Base-by-base conservation (phyloP, 1,140 invertebrate species). In the Micrasema longulum region DNA sequence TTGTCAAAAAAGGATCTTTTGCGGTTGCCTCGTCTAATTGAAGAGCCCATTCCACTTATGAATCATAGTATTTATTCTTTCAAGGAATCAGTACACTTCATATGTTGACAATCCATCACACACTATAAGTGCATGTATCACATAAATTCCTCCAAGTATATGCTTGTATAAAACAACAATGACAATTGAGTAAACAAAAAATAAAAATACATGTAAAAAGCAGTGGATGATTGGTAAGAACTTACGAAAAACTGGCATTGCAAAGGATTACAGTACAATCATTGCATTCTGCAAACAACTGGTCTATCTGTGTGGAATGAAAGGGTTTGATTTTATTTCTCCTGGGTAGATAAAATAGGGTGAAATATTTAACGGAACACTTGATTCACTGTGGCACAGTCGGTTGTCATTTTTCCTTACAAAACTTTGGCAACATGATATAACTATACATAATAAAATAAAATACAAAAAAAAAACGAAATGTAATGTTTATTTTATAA, bases 401-500 rank as follows among this genome's bases (percentile, higher is more conserved):
- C 53, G 23, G 53, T 57, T 57, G 20, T 57, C 53, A 26, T 14
- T 57, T 57, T 57, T 57, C 53, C 53, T 57, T 35, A 57, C 53
- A 57, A 57, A 57, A 57, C 53, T 57, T 57, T 14, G 18, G 50
- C 50, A 53, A 53, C 50, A 53, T 53, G 50, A 53, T 53, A 22
- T 53, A 22, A 53, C 50, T 53, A 22, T 26, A 57, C 53, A 57
- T 57, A n/a, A n/a, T n/a, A n/a, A n/a, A n/a, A n/a, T n/a, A n/a
- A n/a, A n/a, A n/a, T n/a, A n/a, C n/a, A n/a, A n/a, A n/a, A 57
- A 23, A 14, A 57, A 57, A 57, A 57, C 23, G 26, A 57, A 57
- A 57, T 14, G 35, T 35, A 57, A 57, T 35, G 53, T 57, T 75
- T 85, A 78, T 35, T 43, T 45, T 65, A 69, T 36, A 57, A 64